phyloP scores from a whole-genome alignment of 1,140 invertebrate genomes.

The Leptestheria dahalacensis region DNA sequence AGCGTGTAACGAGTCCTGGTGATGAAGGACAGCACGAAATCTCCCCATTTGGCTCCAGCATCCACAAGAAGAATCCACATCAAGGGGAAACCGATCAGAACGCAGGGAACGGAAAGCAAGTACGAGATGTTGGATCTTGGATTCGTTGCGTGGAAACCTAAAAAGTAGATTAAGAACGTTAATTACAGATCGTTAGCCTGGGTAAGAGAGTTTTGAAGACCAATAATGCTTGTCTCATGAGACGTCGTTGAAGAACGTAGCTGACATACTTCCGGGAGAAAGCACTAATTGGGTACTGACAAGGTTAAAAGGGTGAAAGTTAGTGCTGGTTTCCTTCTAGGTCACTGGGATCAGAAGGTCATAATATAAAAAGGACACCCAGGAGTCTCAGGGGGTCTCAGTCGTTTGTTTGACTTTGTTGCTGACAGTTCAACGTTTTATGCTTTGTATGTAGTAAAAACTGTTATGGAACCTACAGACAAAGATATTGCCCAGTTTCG shows the following conservation, averaged over 20 bases:
- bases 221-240: background rate
- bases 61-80: constrained; percentile 9
- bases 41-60: constrained; percentile 11
- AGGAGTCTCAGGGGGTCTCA: too few species aligned
- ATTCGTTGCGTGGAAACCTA: constrained; percentile 5
- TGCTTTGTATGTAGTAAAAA: too few species aligned
- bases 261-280: background rate
- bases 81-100: constrained; percentile 10
- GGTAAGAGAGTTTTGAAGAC: background rate
- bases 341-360: too few species aligned
- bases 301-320: too few species aligned
- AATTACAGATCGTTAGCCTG: background rate
- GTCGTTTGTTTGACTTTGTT: too few species aligned
- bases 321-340: too few species aligned
- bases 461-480: background rate
- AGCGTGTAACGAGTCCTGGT: background rate
- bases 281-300: too few species aligned
- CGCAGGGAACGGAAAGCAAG: constrained; percentile 10
- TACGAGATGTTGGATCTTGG: background rate
- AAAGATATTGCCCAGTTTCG: background rate
- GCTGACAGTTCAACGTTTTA: too few species aligned
- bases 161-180: background rate
- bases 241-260: background rate
- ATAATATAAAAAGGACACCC: too few species aligned
- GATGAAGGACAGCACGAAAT: background rate